Evolutionary conservation across 2,888 invertebrate genomes (phyloP), one percentile per base, ranked within the genome.

Genomic region (Alloplasta piceator): DNA sequence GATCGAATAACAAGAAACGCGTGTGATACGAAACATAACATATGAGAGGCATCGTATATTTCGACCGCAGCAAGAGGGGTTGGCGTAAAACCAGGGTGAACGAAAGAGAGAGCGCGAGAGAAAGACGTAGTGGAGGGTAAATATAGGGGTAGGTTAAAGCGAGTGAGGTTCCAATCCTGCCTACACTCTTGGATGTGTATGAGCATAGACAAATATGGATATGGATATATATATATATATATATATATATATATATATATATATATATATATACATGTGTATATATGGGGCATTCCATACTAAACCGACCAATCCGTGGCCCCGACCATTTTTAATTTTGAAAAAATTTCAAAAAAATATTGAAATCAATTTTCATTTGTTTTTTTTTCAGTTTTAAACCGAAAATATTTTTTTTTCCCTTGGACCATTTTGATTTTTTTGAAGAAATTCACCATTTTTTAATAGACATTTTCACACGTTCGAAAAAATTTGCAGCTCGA

Each of bases 1-100:
- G 73, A 78, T 73, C 73, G 61, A 73, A 73, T 63, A 73, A 63
- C 56, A 52, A 63, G 63, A 68, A 78, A 68, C 4, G 41, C 61
- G 61, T 61, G 67, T 46, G 63, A 48, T 66, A 38, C 58, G 58
- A 55, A 26, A 63, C 56, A 43, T 50, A 50, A 16, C 12, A 41
- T 63, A 74, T 46, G 61, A 48, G 73, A 78, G 73, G 56, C 48
- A 50, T 63, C 26, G 61, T 63, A 39, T 41, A 52, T 43, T 48
- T 56, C 48, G 50, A 73, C 41, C 72, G 56, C 55, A 73, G 52
- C 43, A 12, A 55, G 67, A 55, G 36, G 41, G 50, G 50, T 58
- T 16, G 7, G 14, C 16, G 36, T 38, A 26, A 58, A 46, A 6
- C 52, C 7, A 52, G 60, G 9, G 52, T 26, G 26, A 26, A 26